Base-by-base conservation (phyloP, 1,140 invertebrate species). In the Pristionchus pacificus region DNA sequence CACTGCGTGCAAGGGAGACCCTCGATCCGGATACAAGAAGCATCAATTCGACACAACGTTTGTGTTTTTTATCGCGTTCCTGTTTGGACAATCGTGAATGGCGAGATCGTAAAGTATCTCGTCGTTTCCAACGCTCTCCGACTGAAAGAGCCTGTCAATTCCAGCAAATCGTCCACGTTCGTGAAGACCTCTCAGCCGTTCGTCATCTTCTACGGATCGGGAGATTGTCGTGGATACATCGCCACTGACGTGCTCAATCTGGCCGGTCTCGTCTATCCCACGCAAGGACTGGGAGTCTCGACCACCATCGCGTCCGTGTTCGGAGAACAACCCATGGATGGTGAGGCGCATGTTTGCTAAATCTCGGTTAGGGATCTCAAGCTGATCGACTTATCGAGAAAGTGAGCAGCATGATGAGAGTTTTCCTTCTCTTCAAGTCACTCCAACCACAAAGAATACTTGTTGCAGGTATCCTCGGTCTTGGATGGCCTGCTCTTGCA, bases 171-270 rank as follows among this genome's bases (percentile, higher is more conserved):
- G 38, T 49, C 38, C 38, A 49, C 38, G 6, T 49, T 49, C 38
- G 19, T 10, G 38, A 49, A 49, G 29, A 58, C 65, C 49, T 0
- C 14, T 14, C 13, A 2, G 25, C 6, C 59, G 0, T 73, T 73
- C 71, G 25, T 70, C 58, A 74, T 73, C 71, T 19, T 67, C 27
- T 73, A 73, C 2, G 71, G 71, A 60, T 73, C 71, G 14, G 71
- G 71, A 60, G 27, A 27, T 19, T 75, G 69, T 68, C 25, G 65
- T 13, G 71, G 71, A 60, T 59, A 62, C 28, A 58, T 73, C 24
- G 71, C 49, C 19, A 59, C 27, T 15, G 71, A 73, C 58, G 60
- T 60, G 32, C 30, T 73, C 31, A 24, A 25, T n/a, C 30, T 73
- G 13, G 67, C 49, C 19, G 67, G 67, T 55, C 58, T 69, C 15